A percentile compares a stretch with the other conserved stretches of the same genome.
Conservation (phyloP, 2,888 invertebrate genomes). For the Iphiclides podalirius region DNA sequence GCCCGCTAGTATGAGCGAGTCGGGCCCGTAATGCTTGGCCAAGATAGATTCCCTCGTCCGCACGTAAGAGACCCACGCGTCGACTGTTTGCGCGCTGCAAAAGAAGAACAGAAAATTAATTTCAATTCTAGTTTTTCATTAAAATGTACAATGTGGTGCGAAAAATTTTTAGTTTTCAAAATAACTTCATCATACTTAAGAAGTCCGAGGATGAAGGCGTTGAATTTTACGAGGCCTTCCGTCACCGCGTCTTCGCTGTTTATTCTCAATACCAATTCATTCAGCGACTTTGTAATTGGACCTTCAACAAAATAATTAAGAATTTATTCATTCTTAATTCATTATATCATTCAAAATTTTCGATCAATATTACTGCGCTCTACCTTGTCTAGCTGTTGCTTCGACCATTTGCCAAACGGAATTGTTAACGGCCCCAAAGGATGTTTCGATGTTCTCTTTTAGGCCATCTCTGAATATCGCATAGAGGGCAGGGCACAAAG, state of each 20-base stretch:
- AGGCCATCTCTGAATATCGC: slow-evolving; percentile 92
- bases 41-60: slow-evolving; percentile 90
- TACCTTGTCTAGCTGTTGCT: slow-evolving; percentile 91
- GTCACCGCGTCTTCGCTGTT: slow-evolving; percentile 90
- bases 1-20: slow-evolving; percentile 86
- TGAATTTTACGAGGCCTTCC: slow-evolving; percentile 92
- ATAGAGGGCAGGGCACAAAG: slow-evolving; percentile 91
- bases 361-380: slow-evolving; percentile 12
- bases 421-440: slow-evolving; percentile 92
- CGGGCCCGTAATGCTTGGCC: slow-evolving; percentile 88
- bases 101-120: no score
- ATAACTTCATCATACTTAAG: slow-evolving; percentile 93
- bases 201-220: slow-evolving; percentile 92
- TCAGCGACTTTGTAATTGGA: slow-evolving; percentile 89
- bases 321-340: no score
- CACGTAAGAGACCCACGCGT: slow-evolving; percentile 93
- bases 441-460: slow-evolving; percentile 88
- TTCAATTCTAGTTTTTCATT: no score
- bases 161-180: no score
- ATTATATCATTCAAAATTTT: no score
- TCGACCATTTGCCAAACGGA: slow-evolving; percentile 95
- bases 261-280: slow-evolving; percentile 90
- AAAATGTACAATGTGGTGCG: no score
- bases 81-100: slow-evolving; percentile 89
- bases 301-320: slow-evolving; percentile 62